phyloP scores from a whole-genome alignment of 2,113 vertebrate genomes.

The Murina feae region DNA sequence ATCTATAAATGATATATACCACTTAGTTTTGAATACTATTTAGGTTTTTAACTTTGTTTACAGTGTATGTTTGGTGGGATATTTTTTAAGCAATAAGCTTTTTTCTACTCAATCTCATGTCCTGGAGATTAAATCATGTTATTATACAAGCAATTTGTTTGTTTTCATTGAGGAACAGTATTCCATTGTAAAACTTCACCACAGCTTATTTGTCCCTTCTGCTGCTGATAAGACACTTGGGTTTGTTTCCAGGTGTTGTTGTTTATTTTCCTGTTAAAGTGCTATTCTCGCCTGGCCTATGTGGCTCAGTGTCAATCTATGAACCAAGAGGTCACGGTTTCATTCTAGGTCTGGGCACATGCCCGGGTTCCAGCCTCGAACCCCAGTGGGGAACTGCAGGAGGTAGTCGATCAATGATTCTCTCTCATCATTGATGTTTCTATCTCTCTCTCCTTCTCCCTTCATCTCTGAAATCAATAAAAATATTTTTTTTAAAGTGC shows the following conservation, averaged over 20 bases:
- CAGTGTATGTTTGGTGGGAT: background rate
- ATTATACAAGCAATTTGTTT: background rate
- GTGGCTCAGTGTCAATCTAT: too few species aligned
- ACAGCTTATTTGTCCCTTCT: conserved; percentile 2
- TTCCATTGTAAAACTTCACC: background rate
- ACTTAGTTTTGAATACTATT: background rate
- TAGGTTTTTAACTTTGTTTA: background rate
- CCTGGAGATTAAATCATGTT: background rate
- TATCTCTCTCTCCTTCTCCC: too few species aligned
- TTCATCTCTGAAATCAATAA: too few species aligned
- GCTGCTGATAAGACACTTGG: background rate
- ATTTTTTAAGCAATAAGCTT: background rate
- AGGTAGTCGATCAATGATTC: too few species aligned
- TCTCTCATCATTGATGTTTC: too few species aligned
- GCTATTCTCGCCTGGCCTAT: background rate
- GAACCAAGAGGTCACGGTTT: too few species aligned
- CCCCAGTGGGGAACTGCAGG: too few species aligned
- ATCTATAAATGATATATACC: background rate
- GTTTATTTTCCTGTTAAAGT: background rate
- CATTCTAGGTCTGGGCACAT: too few species aligned
- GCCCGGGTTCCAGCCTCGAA: too few species aligned
- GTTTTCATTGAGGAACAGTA: background rate
- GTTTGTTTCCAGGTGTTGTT: background rate
- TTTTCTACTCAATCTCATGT: background rate
- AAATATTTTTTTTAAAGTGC: background rate